Evolutionary conservation across 2,113 vertebrate genomes (phyloP), one percentile per base, ranked within the genome.

Genomic region (Sceloporus undulatus): DNA sequence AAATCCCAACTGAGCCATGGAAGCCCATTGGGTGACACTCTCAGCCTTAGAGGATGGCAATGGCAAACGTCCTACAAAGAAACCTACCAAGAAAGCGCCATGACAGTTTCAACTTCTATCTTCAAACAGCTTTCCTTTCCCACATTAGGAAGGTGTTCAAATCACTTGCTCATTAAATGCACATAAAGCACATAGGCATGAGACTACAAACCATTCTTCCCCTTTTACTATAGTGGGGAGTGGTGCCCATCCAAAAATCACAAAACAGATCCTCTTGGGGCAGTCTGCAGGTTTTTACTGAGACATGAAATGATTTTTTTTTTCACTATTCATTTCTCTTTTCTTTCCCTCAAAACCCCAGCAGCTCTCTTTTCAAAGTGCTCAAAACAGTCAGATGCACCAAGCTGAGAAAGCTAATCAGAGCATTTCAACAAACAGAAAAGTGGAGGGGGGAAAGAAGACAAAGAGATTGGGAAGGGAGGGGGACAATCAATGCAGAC

Each of bases 401-500:
- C 92, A 92, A 93, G 87, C 84, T 40, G 85, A 84, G 85, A 85
- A 90, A 91, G 70, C 73, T 91, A 91, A 94, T 91, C 90, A 89
- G 90, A 94, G 89, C 85, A 90, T 93, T 84, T 93, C 82, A 82
- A 93, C 52, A 93, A 81, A 85, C 88, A 52, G 29, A 89, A 95
- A 94, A 71, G 92, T 86, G 56, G 94, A 92, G 92, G 86, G 88
- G 82, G 92, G 90, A 70, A 87, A 90, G 78, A 18, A 75, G 10
- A 16, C 59, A 62, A 74, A 40, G 73, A 16, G 40, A 42, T 40
- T 8, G 52, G 85, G 89, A 56, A 88, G 70, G 75, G 79, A 59
- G 82, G 87, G 42, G 86, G 68, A 90, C 91, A 95, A 95, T 90
- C 90, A 93, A 74, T 92, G 86, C 88, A 91, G 83, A 89, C 85